Percentiles rank a stretch among this genome's conserved stretches.
These are phyloP conservation scores for Peromyscus melanophrys DNA, from an alignment of 2,797 vertebrate species.

Conservation along the genomic window DNA sequence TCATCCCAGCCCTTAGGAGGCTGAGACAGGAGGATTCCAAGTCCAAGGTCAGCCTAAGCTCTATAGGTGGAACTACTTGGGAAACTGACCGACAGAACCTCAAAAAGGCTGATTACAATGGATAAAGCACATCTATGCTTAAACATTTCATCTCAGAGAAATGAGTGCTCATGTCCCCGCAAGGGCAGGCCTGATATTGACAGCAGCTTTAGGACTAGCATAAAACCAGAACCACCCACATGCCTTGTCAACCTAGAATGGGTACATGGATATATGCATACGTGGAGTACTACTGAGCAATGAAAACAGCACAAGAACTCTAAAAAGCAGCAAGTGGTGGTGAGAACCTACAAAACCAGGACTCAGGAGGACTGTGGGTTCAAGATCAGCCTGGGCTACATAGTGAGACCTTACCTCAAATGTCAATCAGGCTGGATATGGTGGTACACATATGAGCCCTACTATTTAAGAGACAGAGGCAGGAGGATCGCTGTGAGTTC, in stretches of 20 bases:
- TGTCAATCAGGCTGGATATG: too few species aligned
- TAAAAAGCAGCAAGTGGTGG: too few species aligned
- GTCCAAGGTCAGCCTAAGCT: not conserved
- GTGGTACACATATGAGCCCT: not conserved
- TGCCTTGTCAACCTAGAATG: not conserved
- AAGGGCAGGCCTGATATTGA: not conserved
- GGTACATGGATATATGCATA: not conserved
- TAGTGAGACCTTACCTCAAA: not conserved
- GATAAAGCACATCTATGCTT: not conserved
- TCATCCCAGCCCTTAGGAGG: not conserved
- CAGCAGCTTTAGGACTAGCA: not conserved
- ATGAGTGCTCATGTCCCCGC: not conserved
- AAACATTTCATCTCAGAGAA: not conserved
- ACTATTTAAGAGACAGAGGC: not conserved
- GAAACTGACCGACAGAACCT: not conserved
- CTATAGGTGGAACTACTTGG: not conserved
- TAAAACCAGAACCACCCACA: not conserved
- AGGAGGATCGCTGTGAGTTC: not conserved
- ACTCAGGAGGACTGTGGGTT: not conserved
- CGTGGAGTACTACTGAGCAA: not conserved
- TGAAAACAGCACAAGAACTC: not conserved
- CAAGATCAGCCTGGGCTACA: not conserved
- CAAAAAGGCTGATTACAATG: not conserved
- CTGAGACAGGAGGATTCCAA: not conserved
- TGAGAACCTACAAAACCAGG: too few species aligned